A percentile compares a stretch with the other conserved stretches of the same genome.
Conservation (phyloP, 2,888 invertebrate genomes). For the Leuctra nigra region DNA sequence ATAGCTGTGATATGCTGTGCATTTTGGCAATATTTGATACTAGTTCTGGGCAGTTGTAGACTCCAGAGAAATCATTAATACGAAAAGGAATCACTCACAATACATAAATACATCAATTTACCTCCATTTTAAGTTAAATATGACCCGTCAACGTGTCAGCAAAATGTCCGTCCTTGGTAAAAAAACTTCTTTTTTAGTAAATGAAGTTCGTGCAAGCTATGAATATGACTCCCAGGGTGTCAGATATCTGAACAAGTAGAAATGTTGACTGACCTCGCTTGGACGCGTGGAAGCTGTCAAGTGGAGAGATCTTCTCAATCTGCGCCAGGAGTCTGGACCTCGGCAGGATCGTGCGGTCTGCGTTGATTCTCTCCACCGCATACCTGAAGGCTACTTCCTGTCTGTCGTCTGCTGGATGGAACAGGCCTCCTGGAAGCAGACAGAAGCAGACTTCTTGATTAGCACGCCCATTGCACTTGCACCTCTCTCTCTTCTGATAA, state of each 20-base stretch:
- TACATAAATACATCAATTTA: background rate
- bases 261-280: constrained; percentile 78
- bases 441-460: too few relatives aligned
- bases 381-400: constrained; percentile 89
- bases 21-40: too few relatives aligned
- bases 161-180: too few relatives aligned
- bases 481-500: too few relatives aligned
- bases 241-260: background rate
- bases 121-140: too few relatives aligned
- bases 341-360: constrained; percentile 72
- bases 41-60: too few relatives aligned
- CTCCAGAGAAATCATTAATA: too few relatives aligned
- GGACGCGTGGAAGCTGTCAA: constrained; percentile 91
- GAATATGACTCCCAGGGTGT: too few relatives aligned
- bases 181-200: background rate
- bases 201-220: background rate
- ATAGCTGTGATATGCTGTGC: too few relatives aligned
- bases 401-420: constrained; percentile 80
- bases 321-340: constrained; percentile 82
- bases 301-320: constrained; percentile 82
- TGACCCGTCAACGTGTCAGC: too few relatives aligned
- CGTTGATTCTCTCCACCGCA: constrained; percentile 86
- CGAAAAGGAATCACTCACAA: too few relatives aligned
- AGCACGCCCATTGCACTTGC: too few relatives aligned
- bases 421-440: constrained; percentile 75